phyloP scores from a whole-genome alignment of 1,140 invertebrate genomes.

The Achatina immaculata region DNA sequence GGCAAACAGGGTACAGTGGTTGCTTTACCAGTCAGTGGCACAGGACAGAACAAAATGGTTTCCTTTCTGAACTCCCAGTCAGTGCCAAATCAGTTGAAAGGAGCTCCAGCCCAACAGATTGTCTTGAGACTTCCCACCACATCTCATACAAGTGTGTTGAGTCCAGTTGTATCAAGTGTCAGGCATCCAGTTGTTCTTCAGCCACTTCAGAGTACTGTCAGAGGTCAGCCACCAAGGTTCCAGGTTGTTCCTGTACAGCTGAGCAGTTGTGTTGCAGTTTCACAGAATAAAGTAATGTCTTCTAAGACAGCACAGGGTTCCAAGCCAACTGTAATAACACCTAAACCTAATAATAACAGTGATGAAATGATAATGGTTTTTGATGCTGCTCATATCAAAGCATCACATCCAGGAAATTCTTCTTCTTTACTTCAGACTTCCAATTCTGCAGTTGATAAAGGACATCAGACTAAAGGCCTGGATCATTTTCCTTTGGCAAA shows the following conservation, averaged over 20 bases:
- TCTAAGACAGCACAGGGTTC: background rate
- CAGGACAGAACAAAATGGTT: background rate
- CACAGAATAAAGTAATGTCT: background rate
- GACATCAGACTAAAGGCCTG: background rate
- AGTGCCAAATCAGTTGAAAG: background rate
- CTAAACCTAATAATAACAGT: background rate
- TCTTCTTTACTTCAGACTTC: slow-evolving; percentile 2
- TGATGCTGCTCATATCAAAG: slow-evolving; percentile 14
- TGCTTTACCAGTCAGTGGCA: slow-evolving; percentile 7
- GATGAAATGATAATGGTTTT: slow-evolving; percentile 33
- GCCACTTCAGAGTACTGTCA: background rate
- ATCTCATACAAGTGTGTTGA: background rate
- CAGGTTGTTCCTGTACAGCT: background rate
- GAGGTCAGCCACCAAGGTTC: background rate
- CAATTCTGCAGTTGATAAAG: background rate
- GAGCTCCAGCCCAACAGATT: background rate
- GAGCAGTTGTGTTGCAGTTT: background rate
- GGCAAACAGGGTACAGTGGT: background rate
- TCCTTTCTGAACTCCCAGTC: background rate
- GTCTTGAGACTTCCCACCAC: background rate
- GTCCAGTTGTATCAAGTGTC: background rate
- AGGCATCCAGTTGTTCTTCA: background rate
- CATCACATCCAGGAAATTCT: background rate
- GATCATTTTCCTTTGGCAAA: background rate
- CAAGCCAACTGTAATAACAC: background rate